These are phyloP conservation scores for Probaryconus sp. DNA, from an alignment of 1,140 invertebrate genomes.

Conservation along the genomic window DNA sequence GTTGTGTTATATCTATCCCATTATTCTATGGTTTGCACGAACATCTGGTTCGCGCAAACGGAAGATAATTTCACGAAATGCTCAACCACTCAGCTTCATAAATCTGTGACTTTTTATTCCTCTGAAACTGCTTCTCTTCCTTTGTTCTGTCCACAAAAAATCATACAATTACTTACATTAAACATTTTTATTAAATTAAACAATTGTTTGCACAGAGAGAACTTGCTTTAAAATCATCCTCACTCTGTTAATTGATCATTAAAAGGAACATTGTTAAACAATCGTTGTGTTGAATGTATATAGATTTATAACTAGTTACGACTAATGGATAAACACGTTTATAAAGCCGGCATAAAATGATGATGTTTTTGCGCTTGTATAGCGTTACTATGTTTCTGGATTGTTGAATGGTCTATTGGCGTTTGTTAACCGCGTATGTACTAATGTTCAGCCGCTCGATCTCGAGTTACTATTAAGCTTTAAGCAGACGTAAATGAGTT, in stretches of 20 bases:
- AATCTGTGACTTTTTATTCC: not conserved
- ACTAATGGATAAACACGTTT: no score
- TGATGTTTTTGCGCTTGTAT: slow-evolving; percentile 7
- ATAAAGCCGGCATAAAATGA: not conserved
- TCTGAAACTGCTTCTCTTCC: no score
- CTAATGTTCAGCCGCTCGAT: no score
- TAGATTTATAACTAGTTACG: no score
- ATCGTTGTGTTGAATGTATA: no score
- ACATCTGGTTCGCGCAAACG: slow-evolving; percentile 60
- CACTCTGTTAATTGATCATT: no score
- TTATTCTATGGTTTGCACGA: slow-evolving; percentile 65
- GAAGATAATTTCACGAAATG: slow-evolving; percentile 66
- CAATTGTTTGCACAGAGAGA: no score
- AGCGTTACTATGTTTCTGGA: not conserved
- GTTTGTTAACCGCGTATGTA: slow-evolving; percentile 19
- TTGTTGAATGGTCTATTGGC: slow-evolving; percentile 3
- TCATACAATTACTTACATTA: no score
- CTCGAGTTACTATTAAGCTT: slow-evolving; percentile 63
- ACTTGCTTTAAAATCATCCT: no score
- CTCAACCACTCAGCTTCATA: not conserved
- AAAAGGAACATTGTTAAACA: no score
- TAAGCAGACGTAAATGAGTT: slow-evolving; percentile 65
- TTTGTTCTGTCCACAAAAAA: no score
- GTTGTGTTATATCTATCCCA: slow-evolving; percentile 67
- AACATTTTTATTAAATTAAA: no score